phyloP scores from a whole-genome alignment of 2,888 invertebrate species.

The Lordiphosa andalusiaca region DNA sequence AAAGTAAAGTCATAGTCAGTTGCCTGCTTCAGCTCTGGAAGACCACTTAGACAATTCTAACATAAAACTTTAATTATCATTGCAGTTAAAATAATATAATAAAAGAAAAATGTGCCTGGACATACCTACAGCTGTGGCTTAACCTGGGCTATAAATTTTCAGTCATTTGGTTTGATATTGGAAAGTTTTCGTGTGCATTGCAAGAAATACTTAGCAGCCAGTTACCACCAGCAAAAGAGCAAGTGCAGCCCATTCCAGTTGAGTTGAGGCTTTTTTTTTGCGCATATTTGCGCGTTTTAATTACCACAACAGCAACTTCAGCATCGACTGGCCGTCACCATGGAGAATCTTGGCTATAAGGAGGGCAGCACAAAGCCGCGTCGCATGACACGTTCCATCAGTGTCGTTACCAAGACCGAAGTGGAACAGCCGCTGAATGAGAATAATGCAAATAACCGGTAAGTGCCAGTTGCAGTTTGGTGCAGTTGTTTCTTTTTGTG shows the following conservation, averaged over 20 bases:
- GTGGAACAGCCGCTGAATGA: slow-evolving; percentile 79
- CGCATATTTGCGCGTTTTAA: slow-evolving; percentile 67
- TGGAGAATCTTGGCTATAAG: slow-evolving; percentile 86
- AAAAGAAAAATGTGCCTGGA: slow-evolving; percentile 12
- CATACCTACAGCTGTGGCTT: slow-evolving; percentile 15
- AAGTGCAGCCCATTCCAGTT: slow-evolving; percentile 14
- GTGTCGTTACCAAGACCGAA: slow-evolving; percentile 80
- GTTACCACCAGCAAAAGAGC: slow-evolving; percentile 5
- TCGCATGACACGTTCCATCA: slow-evolving; percentile 79
- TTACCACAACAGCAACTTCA: slow-evolving; percentile 29
- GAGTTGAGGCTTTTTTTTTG: slow-evolving; percentile 30
- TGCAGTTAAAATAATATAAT: slow-evolving; percentile 15
- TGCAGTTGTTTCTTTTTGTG: slow-evolving; percentile 5
- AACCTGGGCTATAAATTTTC: slow-evolving; percentile 48
- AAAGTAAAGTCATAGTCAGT: slow-evolving; percentile 33
- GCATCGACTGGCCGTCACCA: slow-evolving; percentile 54
- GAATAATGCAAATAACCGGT: slow-evolving; percentile 78
- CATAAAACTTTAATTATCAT: slow-evolving; percentile 8
- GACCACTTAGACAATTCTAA: slow-evolving; percentile 1
- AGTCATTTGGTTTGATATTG: slow-evolving; percentile 43
- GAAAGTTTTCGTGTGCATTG: slow-evolving; percentile 47
- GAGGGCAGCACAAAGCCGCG: slow-evolving; percentile 81
- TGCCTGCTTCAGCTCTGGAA: slow-evolving; percentile 1
- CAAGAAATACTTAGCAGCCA: slow-evolving; percentile 7
- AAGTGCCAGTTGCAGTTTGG: slow-evolving; percentile 56